Evolutionary conservation across 2,113 vertebrate genomes (phyloP), one percentile per base, ranked within the genome.

Genomic region (Triplophysa rosa): DNA sequence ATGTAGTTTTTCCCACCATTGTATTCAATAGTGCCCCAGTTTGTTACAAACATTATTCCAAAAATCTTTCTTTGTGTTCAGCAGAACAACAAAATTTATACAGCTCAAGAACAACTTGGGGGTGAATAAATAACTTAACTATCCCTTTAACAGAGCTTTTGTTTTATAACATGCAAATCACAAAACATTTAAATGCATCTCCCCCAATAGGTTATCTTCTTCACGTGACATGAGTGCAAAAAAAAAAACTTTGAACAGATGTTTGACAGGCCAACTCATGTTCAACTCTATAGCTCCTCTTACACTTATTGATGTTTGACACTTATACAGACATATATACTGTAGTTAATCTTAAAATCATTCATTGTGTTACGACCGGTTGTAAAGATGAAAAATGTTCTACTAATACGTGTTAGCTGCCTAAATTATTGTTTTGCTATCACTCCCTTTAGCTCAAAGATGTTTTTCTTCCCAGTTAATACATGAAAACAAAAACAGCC

Each of bases 391-490:
- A 83, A 79, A 83, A 77, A 62, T 40, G n/a, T 45, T 52, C 45
- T 26, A 6, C 56, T 79, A 71, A 80, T 79, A 42, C 29, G 58
- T 77, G 79, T 79, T 58, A 42, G 16, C 42, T 67, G 23, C 49
- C 47, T 73, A 77, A 83, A 82, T 80, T 62, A 75, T 78, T 83
- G 70, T 80, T 83, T 78, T 85, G 74, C 49, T 78, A 54, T n/a
- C 19, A 59, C 67, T 80, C 59, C 47, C 59, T 81, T 64, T 76
- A 56, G 56, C 63, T 52, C 59, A 73, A 73, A 82, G 72, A 80
- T 70, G 66, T 78, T 80, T 80, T 67, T 70, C 66, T 83, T 80
- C 63, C 79, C 66, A 71, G 80, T 82, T 78, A 76, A 81, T 37
- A 62, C 16, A 71, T 65, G 40, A 80, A 77, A 81, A 78, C 73